Conservation (phyloP, 2,113 vertebrate genomes). For the Psophia crepitans region DNA sequence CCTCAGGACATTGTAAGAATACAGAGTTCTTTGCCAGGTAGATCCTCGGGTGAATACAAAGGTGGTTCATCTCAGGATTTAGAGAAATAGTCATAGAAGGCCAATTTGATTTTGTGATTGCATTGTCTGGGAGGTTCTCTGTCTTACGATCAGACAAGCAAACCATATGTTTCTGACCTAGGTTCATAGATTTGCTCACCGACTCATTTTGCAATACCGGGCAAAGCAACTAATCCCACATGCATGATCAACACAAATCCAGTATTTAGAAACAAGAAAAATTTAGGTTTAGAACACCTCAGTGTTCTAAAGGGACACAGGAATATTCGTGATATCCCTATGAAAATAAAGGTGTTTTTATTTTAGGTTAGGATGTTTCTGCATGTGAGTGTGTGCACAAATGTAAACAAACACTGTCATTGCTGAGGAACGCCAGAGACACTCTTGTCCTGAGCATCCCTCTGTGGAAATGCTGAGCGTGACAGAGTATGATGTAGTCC, state of each 20-base stretch:
- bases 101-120: neutral
- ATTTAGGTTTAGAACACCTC: neutral
- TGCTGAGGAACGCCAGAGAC: neutral
- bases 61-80: neutral
- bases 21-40: neutral
- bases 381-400: neutral
- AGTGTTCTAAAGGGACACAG: no score
- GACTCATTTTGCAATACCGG: neutral
- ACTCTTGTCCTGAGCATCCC: neutral
- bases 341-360: neutral
- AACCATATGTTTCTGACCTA: neutral
- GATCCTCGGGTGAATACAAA: neutral
- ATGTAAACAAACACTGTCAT: neutral
- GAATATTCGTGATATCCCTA: neutral
- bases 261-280: neutral
- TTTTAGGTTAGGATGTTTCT: neutral
- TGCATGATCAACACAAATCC: neutral
- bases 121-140: neutral
- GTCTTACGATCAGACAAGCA: neutral
- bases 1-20: neutral
- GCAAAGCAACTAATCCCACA: neutral
- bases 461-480: rapidly evolving
- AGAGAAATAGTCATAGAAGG: neutral
- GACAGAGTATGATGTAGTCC: rapidly evolving
- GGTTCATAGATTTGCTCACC: neutral